These are phyloP conservation scores for Momotus momota DNA, from an alignment of 2,797 vertebrate genomes.

Conservation along the genomic window DNA sequence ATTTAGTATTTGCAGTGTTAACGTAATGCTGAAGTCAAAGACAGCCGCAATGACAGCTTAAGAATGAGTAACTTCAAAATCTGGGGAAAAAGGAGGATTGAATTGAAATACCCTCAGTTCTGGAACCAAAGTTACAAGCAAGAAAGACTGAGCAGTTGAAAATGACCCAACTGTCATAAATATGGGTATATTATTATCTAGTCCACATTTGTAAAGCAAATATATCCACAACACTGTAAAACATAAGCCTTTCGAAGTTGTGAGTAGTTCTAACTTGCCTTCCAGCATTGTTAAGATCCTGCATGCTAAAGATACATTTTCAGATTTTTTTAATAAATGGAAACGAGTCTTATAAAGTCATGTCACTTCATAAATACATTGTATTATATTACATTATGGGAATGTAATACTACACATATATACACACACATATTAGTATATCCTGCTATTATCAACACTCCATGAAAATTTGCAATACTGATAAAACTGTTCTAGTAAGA, in stretches of 20 bases:
- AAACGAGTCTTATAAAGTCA: background rate
- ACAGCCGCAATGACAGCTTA: background rate
- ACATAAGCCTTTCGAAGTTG: background rate
- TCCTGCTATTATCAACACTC: background rate
- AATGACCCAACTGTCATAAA: background rate
- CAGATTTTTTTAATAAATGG: background rate
- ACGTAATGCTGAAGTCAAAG: background rate
- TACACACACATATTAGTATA: background rate
- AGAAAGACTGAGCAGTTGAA: background rate
- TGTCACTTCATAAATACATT: background rate
- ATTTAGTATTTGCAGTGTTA: constrained; percentile 11
- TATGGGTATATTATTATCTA: background rate
- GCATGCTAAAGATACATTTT: background rate
- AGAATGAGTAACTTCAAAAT: constrained; percentile 9
- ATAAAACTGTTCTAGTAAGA: background rate
- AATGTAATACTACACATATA: background rate
- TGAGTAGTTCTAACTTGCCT: background rate
- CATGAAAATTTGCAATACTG: background rate
- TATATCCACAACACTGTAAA: background rate
- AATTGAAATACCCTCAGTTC: background rate
- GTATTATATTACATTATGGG: background rate
- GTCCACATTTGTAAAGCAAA: background rate
- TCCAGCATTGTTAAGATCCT: background rate
- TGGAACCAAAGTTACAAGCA: background rate
- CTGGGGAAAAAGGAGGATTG: background rate